phyloP scores from a whole-genome alignment of 2,797 vertebrate species.

The Anabas testudineus region DNA sequence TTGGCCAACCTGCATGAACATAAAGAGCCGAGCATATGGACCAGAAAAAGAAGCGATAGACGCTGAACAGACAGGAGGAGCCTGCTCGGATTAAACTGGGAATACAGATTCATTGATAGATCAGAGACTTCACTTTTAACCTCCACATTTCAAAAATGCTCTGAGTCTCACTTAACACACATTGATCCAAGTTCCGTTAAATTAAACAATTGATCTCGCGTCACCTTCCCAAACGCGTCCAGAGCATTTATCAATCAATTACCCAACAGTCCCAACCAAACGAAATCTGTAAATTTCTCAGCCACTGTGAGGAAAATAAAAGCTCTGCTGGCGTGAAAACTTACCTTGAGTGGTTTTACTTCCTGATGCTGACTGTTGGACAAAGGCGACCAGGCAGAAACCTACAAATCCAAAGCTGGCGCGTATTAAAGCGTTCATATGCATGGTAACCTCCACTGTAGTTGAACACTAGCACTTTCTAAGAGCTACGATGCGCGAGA shows the following conservation, averaged over 20 bases:
- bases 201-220: slow-evolving; percentile 6
- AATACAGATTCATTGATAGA: slow-evolving; percentile 19
- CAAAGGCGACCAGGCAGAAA: slow-evolving; percentile 90
- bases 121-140: not conserved
- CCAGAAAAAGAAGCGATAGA: slow-evolving; percentile 36
- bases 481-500: slow-evolving; percentile 74
- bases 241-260: slow-evolving; percentile 1
- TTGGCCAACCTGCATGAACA: slow-evolving; percentile 5
- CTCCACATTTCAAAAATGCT: not conserved
- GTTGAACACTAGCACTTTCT: slow-evolving; percentile 65
- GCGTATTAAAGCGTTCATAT: slow-evolving; percentile 87
- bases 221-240: slow-evolving; percentile 7
- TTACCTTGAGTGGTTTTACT: slow-evolving; percentile 94
- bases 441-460: slow-evolving; percentile 78
- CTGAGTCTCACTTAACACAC: slow-evolving; percentile 1
- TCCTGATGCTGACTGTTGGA: slow-evolving; percentile 90
- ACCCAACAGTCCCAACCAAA: not conserved
- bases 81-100: slow-evolving; percentile 25
- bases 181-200: not conserved
- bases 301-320: not conserved
- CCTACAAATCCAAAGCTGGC: slow-evolving; percentile 88
- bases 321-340: slow-evolving; percentile 66
- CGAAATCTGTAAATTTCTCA: not conserved
- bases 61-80: slow-evolving; percentile 20
- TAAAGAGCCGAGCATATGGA: slow-evolving; percentile 29